Evolutionary conservation across 1,140 invertebrate species (phyloP), one percentile per base, ranked within the genome.

Genomic region (Cherax destructor): DNA sequence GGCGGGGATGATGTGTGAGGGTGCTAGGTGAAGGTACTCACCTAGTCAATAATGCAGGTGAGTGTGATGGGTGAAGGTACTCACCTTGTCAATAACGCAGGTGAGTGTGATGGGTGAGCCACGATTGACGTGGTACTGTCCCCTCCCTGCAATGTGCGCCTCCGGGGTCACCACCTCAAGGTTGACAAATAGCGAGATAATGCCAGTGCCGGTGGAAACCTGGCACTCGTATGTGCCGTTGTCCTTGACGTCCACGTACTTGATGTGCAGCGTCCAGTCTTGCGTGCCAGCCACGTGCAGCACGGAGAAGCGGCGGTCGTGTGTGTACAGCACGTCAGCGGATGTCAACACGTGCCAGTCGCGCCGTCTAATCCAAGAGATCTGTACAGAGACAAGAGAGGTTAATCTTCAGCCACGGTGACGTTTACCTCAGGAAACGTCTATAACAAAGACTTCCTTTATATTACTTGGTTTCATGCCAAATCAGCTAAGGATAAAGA

Each of bases 161-260:
- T 98, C 97, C 13, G 97, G 97, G 93, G 97, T 96, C 92, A 98
- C 97, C 92, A 98, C 97, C 95, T 97, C 96, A 77, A 98, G 96
- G 94, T 97, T 97, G 88, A 98, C 97, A 95, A 97, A 97, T 94
- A 98, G 97, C 41, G 97, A 98, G 93, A 98, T 96, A 93, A 97
- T 96, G 80, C 97, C 97, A 49, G 96, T 96, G 92, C 97, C 97
- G 87, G 97, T 98, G 24, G 97, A 97, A 95, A 99, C 97, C 96
- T 99, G 98, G 95, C 98, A 99, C 94, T 99, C 98, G 95, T 99
- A 99, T 77, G 97, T 97, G 92, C 98, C 98, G 93, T 98, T 97
- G 95, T 99, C 98, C 93, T 97, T 95, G 93, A 97, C 97, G 94
- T 98, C 97, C 88, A 98, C 97, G 95, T 97, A 98, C 95, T 98